Conservation (phyloP, 1,140 invertebrate genomes). For the Apis cerana region DNA sequence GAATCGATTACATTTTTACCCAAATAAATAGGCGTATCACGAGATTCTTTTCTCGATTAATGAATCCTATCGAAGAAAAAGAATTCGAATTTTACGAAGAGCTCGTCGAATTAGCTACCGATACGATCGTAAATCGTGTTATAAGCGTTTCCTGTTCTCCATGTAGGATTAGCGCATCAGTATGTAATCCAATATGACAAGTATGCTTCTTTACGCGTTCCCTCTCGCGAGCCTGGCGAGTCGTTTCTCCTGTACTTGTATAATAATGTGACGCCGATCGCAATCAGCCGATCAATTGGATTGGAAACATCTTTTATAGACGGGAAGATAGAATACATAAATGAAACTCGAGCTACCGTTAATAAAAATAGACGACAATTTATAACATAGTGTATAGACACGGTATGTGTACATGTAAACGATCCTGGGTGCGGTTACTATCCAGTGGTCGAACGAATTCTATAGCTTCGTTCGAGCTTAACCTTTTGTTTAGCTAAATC, state of each 20-base stretch:
- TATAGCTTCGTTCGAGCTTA: background rate
- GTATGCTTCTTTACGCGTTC: constrained; percentile 29
- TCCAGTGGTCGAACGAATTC: constrained; percentile 6
- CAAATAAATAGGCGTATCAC: background rate
- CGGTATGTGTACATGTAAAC: constrained; percentile 53
- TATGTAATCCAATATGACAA: constrained; percentile 60
- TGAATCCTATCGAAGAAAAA: constrained; percentile 35
- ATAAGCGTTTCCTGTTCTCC: constrained; percentile 35
- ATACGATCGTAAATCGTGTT: constrained; percentile 37
- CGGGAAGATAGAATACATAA: constrained; percentile 20
- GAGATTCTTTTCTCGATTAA: constrained; percentile 23
- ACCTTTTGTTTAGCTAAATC: no score
- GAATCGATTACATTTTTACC: background rate
- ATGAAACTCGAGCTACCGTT: constrained; percentile 32
- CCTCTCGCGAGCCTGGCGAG: background rate
- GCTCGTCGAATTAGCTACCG: constrained; percentile 37
- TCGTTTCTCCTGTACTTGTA: background rate
- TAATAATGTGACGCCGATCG: background rate
- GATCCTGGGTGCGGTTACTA: constrained; percentile 50
- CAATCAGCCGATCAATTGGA: background rate
- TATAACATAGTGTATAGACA: constrained; percentile 28
- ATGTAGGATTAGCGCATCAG: constrained; percentile 48
- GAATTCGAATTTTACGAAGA: constrained; percentile 25
- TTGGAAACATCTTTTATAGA: constrained; percentile 24
- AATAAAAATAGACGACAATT: constrained; percentile 49